Base-by-base conservation (phyloP, 2,888 invertebrate genomes). In the Platycnemis pennipes region DNA sequence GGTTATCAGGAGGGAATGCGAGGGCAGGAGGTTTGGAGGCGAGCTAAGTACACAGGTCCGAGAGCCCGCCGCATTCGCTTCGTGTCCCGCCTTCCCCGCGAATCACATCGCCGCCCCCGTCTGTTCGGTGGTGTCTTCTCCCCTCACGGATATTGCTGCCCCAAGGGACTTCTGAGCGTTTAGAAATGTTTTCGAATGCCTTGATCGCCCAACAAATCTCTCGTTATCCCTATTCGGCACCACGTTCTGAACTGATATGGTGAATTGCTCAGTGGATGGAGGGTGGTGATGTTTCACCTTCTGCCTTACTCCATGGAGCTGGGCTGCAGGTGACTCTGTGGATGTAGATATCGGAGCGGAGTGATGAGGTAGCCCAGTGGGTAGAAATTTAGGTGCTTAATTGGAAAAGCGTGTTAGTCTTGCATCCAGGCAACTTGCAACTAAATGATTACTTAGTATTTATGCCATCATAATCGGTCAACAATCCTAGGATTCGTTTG, bases 1-100 rank as follows among this genome's bases (percentile, higher is more conserved):
- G 87, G 87, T 3, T 87, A 87, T 87, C 87, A 46, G 87, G 87
- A 87, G 87, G n/a, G n/a, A 87, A 87, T 87, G 87, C n/a, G 45
- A 87, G 87, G 87, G 45, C 87, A 45, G 87, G 87, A 87, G 87
- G 87, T 87, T n/a, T 8, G 45, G 45, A 87, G 13, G 45, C n/a
- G 37, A n/a, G 77, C n/a, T 26, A 46, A 13, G 26, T 19, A 8
- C n/a, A n/a, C 19, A 44, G 77, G 31, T 87, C 45, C 46, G 31
- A 31, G 2, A 26, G 26, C 45, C 87, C 45, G 26, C 45, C 87
- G n/a, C 44, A 26, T 26, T 87, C 45, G 42, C 16, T 86, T 44
- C n/a, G n/a, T 22, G 16, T 86, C 22, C 42, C 77, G 2, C 77
- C 77, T n/a, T n/a, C n/a, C n/a, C n/a, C 53, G 1, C 7, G 7